Conservation (phyloP, 1,140 invertebrate species). For the Phymorhynchus buccinoides region DNA sequence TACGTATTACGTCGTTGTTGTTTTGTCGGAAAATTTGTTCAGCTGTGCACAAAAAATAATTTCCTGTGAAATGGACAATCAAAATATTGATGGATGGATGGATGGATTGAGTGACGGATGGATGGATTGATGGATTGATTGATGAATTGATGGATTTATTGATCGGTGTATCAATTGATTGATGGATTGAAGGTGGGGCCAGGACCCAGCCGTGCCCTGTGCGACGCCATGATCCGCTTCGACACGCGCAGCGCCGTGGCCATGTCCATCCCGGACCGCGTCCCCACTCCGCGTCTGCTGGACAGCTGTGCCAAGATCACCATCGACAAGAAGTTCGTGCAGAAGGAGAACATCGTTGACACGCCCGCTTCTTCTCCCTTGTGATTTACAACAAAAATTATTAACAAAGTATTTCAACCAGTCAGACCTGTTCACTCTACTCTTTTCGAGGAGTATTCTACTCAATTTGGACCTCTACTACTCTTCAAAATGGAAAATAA, state of each 20-base stretch:
- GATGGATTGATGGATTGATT: too few relatives aligned
- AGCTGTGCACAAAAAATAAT: too few relatives aligned
- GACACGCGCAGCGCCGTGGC: conserved; percentile 57
- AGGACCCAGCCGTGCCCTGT: conserved; percentile 50
- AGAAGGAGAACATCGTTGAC: conserved; percentile 11
- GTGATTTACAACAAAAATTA: background rate
- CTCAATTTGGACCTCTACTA: background rate
- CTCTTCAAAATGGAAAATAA: too few relatives aligned
- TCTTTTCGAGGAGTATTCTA: too few relatives aligned
- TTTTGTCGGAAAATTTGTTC: too few relatives aligned
- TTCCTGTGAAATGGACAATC: too few relatives aligned
- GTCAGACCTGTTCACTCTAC: too few relatives aligned
- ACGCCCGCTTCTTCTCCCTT: background rate
- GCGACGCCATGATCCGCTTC: conserved; percentile 60
- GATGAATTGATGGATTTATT: too few relatives aligned
- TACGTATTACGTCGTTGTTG: too few relatives aligned
- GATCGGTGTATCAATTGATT: too few relatives aligned
- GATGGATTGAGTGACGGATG: too few relatives aligned
- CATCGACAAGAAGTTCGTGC: conserved; percentile 61
- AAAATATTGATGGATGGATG: too few relatives aligned
- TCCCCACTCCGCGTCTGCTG: conserved; percentile 62
- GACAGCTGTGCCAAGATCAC: conserved; percentile 66
- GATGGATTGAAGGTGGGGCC: conserved; percentile 54
- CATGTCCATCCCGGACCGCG: conserved; percentile 55
- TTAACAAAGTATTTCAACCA: background rate